Evolutionary conservation across 2,797 vertebrate species (phyloP), one percentile per base, ranked within the genome.

Genomic region (Alcedo quadribrachys): DNA sequence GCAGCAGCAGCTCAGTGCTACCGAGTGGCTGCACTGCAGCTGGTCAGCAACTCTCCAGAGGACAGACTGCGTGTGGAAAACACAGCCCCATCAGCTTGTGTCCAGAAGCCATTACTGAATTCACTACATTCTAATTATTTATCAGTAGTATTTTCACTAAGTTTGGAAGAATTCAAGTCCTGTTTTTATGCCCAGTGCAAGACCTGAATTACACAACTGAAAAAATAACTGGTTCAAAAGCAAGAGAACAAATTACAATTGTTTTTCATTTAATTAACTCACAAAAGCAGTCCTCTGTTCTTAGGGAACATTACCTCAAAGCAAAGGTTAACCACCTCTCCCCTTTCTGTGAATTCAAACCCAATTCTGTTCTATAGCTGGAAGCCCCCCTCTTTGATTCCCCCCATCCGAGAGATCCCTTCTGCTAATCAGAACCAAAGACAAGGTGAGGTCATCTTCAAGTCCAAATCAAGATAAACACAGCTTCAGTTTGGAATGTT

Each of bases 1-100:
- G 76, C 53, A 66, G 28, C 11, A 68, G 68, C 57, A 70, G 12
- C 20, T 27, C 78, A 80, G 50, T 9, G 67, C 66, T 50, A 68
- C 67, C 35, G 19, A 54, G 76, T 1, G 5, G 62, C 73, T 65
- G 30, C 16, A 40, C 32, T 58, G 88, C 54, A 83, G 57, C 9
- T 33, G 92, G 65, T 40, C 75, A 88, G 89, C 83, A 93, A 66
- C 19, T 81, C 87, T 67, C 55, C 62, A 81, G 51, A 81, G 61
- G 75, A 82, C 83, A 85, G 76, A 86, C 5, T 81, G 81, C 21
- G 81, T 12, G 46, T 3, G 57, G 70, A 61, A 78, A 79, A 81
- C n/a, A 78, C 30, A 81, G 48, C 24, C 70, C 84, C 81, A 71
- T 89, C 84, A 93, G 57, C 25, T 77, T 15, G 6, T 85, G 71